These are phyloP conservation scores for Drosophila lacicola DNA, from an alignment of 2,888 invertebrate species.

Conservation along the genomic window DNA sequence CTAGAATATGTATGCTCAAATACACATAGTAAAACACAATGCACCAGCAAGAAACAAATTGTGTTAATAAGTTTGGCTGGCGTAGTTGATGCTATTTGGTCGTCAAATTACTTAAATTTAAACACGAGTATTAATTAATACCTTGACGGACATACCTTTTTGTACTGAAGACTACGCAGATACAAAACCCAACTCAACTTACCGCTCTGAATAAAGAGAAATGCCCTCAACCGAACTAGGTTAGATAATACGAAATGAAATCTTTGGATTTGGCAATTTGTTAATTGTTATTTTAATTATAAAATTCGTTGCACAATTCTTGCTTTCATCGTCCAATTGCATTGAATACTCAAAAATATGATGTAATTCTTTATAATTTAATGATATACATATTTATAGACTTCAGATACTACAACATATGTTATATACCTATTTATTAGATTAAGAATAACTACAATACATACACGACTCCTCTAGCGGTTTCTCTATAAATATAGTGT, in stretches of 20 bases:
- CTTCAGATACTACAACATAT: constrained; percentile 63
- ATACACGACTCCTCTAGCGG: constrained; percentile 28
- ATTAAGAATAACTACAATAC: constrained; percentile 65
- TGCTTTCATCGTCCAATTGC: constrained; percentile 3
- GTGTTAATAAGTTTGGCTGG: too few species aligned
- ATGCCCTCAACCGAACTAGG: neutral
- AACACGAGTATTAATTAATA: too few species aligned
- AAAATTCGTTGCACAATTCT: neutral
- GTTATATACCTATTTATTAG: constrained; percentile 41
- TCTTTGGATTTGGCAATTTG: neutral
- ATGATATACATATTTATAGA: constrained; percentile 68
- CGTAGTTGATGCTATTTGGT: too few species aligned
- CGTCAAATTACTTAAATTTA: too few species aligned
- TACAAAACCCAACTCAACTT: too few species aligned
- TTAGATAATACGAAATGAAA: neutral
- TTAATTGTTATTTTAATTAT: constrained; percentile 9
- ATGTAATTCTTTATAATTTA: constrained; percentile 56
- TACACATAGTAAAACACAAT: too few species aligned
- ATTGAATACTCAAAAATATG: constrained; percentile 22
- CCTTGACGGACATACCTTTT: too few species aligned
- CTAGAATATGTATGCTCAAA: too few species aligned
- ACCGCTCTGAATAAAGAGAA: neutral
- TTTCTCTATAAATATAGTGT: constrained; percentile 42
- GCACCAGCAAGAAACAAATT: too few species aligned
- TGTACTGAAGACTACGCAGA: too few species aligned